Base-by-base conservation (phyloP, 2,888 invertebrate genomes). In the Allolobophora icterica region DNA sequence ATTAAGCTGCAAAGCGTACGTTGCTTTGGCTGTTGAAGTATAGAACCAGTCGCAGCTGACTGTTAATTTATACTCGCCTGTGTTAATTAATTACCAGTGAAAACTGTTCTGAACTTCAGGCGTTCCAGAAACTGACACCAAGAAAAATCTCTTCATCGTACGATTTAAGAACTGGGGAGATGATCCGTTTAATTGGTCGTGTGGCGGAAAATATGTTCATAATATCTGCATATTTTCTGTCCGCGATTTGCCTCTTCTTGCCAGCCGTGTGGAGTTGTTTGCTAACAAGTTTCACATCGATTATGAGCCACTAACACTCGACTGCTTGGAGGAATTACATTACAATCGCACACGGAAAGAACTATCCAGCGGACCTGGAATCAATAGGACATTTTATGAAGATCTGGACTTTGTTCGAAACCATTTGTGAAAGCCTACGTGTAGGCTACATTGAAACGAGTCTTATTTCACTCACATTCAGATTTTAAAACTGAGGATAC, bases 241-340 rank as follows among this genome's bases (percentile, higher is more conserved):
- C 0, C 30, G 93, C 30, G 95, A 95, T 91, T 92, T 95, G 33
- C 94, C 94, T 15, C 42, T 93, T 17, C 91, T 95, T 17, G 91
- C 93, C 1, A 90, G 89, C 1, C 91, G 94, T 45, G 92, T 93
- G 15, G 94, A 95, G 89, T 91, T 95, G 30, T 95, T 95, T 91
- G 94, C 93, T 42, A 95, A 95, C 93, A 95, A 95, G 92, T 93
- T 95, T 89, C 93, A 94, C 91, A 71, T 93, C 35, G 92, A 94
- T 89, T 94, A 92, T 90, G 92, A 95, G 83, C 94, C 93, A 0
- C 93, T 93, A 40, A 93, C 95, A 0, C 93, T 93, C 19, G 93
- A 94, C 90, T 95, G 95, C 92, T 92, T 95, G 93, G 94, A 94
- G 90, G 94, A 94, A 89, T 84, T 94, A 24, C 91, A 92, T 84